Percentiles rank a stretch among this genome's conserved stretches.
phyloP scores from a whole-genome alignment of 2,797 vertebrate species.

The Pseudomugil gertrudae region DNA sequence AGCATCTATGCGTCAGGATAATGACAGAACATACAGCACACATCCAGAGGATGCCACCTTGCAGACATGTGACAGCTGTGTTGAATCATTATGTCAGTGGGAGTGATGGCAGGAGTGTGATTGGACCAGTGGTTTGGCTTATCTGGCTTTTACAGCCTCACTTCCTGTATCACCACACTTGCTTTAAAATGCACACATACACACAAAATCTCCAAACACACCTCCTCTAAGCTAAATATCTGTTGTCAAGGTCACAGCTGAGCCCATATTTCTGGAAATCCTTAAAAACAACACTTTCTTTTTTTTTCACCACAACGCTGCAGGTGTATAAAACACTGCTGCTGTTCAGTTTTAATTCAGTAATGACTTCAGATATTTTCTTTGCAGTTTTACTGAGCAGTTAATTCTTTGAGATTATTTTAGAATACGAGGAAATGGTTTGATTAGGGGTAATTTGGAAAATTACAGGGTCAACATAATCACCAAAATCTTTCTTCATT shows the following conservation, averaged over 20 bases:
- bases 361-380: not conserved
- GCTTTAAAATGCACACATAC: slow-evolving; percentile 16
- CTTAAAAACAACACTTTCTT: slow-evolving; percentile 24
- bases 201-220: slow-evolving; percentile 17
- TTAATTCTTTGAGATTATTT: too few relatives aligned
- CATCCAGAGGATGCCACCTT: not conserved
- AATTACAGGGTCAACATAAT: too few relatives aligned
- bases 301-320: not conserved
- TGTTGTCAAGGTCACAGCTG: slow-evolving; percentile 55
- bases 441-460: too few relatives aligned
- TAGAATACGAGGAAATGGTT: too few relatives aligned
- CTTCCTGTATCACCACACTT: slow-evolving; percentile 8
- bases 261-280: slow-evolving; percentile 25
- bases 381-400: not conserved
- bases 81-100: slow-evolving; percentile 64
- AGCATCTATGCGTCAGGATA: slow-evolving; percentile 1
- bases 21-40: slow-evolving; percentile 15
- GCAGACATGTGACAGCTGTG: slow-evolving; percentile 54
- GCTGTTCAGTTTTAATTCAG: slow-evolving; percentile 6
- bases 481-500: not conserved
- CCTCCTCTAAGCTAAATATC: not conserved
- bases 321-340: not conserved
- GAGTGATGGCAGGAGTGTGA: slow-evolving; percentile 54
- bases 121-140: slow-evolving; percentile 57
- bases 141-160: slow-evolving; percentile 58